Percentiles rank a stretch among this genome's conserved stretches.
phyloP scores from a whole-genome alignment of 1,140 invertebrate genomes.

The Mya arenaria region DNA sequence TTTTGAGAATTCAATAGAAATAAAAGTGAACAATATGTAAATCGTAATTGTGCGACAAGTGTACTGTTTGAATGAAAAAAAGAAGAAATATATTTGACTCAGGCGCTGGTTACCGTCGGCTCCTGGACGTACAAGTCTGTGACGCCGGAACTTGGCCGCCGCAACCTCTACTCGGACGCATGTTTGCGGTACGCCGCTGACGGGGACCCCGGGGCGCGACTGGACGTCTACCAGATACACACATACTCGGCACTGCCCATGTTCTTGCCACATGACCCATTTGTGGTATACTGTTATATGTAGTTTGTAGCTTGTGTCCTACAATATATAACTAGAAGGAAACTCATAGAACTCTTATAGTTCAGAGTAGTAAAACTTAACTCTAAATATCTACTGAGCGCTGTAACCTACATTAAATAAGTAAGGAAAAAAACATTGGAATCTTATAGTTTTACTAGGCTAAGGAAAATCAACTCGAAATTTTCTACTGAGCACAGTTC shows the following conservation, averaged over 20 bases:
- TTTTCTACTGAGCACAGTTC: not conserved
- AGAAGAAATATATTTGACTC: not conserved
- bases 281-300: constrained; percentile 25
- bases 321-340: not conserved
- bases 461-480: not conserved
- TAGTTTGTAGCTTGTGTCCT: not conserved
- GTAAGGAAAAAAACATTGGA: too few species aligned
- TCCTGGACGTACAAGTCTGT: constrained; percentile 45
- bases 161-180: constrained; percentile 36
- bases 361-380: not conserved
- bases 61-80: not conserved
- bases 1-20: too few species aligned
- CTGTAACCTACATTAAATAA: too few species aligned
- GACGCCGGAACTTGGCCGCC: constrained; percentile 19
- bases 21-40: too few species aligned
- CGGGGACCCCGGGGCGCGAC: not conserved
- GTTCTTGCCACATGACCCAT: constrained; percentile 47
- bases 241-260: constrained; percentile 32
- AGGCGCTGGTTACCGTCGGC: constrained; percentile 49
- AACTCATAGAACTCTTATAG: not conserved
- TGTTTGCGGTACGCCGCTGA: constrained; percentile 7
- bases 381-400: too few species aligned
- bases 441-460: too few species aligned
- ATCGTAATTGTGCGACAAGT: too few species aligned
- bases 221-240: constrained; percentile 49